Base-by-base conservation (phyloP, 2,797 vertebrate species). In the Salarias fasciatus region DNA sequence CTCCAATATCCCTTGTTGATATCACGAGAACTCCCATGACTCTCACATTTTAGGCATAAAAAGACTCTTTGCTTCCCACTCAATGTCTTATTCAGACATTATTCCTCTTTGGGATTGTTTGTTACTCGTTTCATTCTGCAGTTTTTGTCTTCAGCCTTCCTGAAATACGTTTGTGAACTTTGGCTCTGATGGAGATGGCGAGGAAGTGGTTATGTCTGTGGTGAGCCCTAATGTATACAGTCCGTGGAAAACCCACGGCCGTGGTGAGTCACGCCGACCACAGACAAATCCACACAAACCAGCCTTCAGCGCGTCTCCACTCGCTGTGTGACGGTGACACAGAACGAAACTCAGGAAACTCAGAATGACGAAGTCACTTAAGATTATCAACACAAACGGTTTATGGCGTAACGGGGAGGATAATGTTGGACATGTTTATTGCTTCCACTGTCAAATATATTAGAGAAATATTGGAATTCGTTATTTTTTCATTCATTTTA, bases 201-300 rank as follows among this genome's bases (percentile, higher is more conserved):
- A 9, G 63, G 75, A 75, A 72, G 74, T 60, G 72, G 63, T 77
- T 66, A 14, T 57, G 67, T 77, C 61, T 80, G 69, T 69, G 74
- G 76, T 78, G 15, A 65, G 79, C 47, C 60, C 8, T 38, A 61
- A 24, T 35, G 7, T 55, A 30, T 37, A 50, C 30, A 44, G 36
- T 45, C 47, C 18, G 35, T 24, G 10, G 43, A 68, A 44, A 73
- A 53, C 43, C 5, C 15, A 5, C 38, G 42, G 52, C 41, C 41
- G 12, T 5, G 15, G 47, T 60, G 79, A 83, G 31, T 79, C 57
- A 79, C 28, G 37, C 31, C 62, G 66, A 75, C 82, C 72, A 71
- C 75, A 68, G 56, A 57, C n/a, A 24, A 35, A 14, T 18, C 38
- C 53, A 52, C 58, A 73, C 4, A 62, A 64, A 57, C 47, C 46